Conservation (phyloP, 2,888 invertebrate genomes). For the Meiosimyza decipiens region DNA sequence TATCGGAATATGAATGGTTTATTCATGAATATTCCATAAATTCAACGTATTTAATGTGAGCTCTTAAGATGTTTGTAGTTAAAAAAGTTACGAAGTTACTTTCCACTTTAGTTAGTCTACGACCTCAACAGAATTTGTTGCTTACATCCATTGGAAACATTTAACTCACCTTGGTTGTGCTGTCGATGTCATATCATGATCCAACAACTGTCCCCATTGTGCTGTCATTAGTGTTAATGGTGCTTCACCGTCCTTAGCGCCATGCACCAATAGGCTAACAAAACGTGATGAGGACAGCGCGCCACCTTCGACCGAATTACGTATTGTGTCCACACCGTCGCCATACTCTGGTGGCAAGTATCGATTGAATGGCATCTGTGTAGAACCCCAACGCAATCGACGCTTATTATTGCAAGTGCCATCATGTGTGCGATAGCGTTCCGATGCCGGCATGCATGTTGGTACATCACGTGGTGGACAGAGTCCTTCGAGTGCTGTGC, state of each 20-base stretch:
- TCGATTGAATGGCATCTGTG: constrained; percentile 84
- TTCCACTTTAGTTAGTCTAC: too few species aligned
- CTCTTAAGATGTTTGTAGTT: too few species aligned
- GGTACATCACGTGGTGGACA: constrained; percentile 78
- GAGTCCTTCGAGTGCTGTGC: constrained; percentile 64
- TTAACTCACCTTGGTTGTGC: constrained; percentile 73
- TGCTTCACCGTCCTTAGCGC: constrained; percentile 74
- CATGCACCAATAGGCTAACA: constrained; percentile 77
- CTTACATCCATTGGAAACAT: not conserved
- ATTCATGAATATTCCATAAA: too few species aligned
- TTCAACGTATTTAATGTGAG: too few species aligned
- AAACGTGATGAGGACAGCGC: constrained; percentile 80
- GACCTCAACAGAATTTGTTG: too few species aligned
- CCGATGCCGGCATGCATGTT: constrained; percentile 77
- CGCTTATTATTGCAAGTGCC: constrained; percentile 89
- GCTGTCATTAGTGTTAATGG: constrained; percentile 83
- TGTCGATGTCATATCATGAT: constrained; percentile 87
- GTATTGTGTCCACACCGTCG: constrained; percentile 73
- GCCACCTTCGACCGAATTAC: constrained; percentile 71
- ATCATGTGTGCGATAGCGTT: constrained; percentile 84
- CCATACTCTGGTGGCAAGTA: constrained; percentile 85
- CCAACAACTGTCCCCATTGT: constrained; percentile 93
- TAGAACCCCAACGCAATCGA: constrained; percentile 82
- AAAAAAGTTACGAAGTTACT: too few species aligned
- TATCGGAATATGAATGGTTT: too few species aligned